Base-by-base conservation (phyloP, 2,113 vertebrate species). In the Rallus limicola region DNA sequence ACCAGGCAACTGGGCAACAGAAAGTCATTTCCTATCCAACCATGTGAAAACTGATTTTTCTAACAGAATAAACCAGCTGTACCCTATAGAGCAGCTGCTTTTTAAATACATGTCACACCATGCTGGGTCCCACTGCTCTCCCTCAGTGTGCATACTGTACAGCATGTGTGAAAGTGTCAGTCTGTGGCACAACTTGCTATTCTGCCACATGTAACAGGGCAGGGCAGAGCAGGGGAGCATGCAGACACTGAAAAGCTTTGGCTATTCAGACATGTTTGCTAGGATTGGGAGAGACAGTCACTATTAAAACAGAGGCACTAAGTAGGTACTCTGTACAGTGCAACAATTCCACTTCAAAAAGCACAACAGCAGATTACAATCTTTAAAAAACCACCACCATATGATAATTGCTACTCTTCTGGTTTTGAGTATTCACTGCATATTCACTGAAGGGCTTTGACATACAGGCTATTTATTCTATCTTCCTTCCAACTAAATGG, bases 211-310 rank as follows among this genome's bases (percentile, higher is more conserved):
- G 97, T 77, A 69, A 98, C 90, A 2, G 92, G 77, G 65, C 90
- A 97, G 1, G 96, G 94, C 52, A 97, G 1, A 96, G 94, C 52
- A 96, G 87, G 4, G 89, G 40, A 42, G 40, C 92, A 68, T 98
- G 98, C 78, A 99, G 96, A 80, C 97, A 96, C 38, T 90, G 84
- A 60, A 98, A 34, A 40, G 97, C 98, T 95, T 95, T 92, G 2
- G 94, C 93, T 50, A 90, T 71, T 48, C 38, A 98, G 96, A 56
- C 97, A 95, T 69, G 96, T 82, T 46, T 98, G 77, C 98, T 97
- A 98, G 29, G 95, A 92, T 16, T 98, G 93, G 11, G 95, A 97
- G 10, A 44, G 56, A 9, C 63, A 26, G 2, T 86, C 58, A 68
- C 64, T 77, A 97, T 98, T 76, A 63, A 95, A 95, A 17, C n/a